Conservation (phyloP, 2,113 vertebrate genomes). For the Cariama cristata region DNA sequence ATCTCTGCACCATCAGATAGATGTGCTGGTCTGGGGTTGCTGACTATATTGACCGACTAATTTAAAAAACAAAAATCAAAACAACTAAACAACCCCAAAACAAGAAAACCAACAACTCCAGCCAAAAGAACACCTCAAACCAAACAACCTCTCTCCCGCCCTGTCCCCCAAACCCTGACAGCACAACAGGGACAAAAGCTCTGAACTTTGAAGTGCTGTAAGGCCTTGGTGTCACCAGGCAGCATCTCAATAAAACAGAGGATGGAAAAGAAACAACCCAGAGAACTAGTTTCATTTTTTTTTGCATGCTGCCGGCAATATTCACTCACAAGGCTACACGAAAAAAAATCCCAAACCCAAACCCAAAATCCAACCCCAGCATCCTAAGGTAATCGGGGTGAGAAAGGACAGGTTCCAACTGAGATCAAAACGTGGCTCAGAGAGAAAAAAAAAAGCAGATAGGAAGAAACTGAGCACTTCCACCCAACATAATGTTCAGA, state of each 20-base stretch:
- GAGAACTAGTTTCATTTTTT: neutral
- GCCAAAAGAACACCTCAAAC: neutral
- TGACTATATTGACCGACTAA: neutral
- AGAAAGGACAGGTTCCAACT: neutral
- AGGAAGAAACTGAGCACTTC: neutral
- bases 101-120: neutral
- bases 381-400: neutral
- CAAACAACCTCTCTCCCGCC: neutral
- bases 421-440: neutral
- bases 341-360: neutral
- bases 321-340: fast-evolving
- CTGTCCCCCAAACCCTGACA: neutral
- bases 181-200: neutral
- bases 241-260: neutral
- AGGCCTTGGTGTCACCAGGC: neutral
- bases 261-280: neutral
- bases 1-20: neutral
- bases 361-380: neutral
- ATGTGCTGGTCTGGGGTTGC: neutral
- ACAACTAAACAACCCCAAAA: neutral
- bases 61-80: neutral
- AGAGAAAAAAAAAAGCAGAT: neutral
- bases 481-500: neutral
- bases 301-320: neutral
- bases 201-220: neutral